Conservation (phyloP, 1,140 invertebrate genomes). For the Reticulitermes speratus region DNA sequence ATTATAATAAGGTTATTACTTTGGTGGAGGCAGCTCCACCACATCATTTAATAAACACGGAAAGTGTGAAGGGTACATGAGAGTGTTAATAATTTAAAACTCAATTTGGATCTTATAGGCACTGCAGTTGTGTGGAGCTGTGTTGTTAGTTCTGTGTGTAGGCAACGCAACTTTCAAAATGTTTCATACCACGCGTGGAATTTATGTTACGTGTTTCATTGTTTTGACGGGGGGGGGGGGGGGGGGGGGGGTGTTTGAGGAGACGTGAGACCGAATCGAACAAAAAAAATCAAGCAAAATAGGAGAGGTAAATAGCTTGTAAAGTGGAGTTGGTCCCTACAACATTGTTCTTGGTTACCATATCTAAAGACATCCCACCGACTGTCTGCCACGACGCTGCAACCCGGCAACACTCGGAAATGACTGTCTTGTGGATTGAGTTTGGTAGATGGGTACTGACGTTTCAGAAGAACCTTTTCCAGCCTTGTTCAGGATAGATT, state of each 20-base stretch:
- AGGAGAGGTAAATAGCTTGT: not conserved
- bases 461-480: too few relatives aligned
- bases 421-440: too few relatives aligned
- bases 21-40: not conserved
- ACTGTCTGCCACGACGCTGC: too few relatives aligned
- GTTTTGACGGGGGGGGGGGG: not conserved
- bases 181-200: not conserved
- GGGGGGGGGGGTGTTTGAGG: not conserved
- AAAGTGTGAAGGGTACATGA: slow-evolving; percentile 22
- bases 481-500: too few relatives aligned
- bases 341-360: not conserved
- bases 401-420: too few relatives aligned
- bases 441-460: too few relatives aligned
- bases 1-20: slow-evolving; percentile 31
- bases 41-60: slow-evolving; percentile 29
- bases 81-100: slow-evolving; percentile 25
- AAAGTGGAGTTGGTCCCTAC: not conserved
- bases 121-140: not conserved
- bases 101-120: slow-evolving; percentile 30
- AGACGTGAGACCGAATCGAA: not conserved
- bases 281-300: not conserved
- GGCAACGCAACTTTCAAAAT: not conserved
- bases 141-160: not conserved
- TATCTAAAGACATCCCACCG: too few relatives aligned
- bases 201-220: not conserved